Base-by-base conservation (phyloP, 64 coral and sea anemone species). In the Porites australiensis region DNA sequence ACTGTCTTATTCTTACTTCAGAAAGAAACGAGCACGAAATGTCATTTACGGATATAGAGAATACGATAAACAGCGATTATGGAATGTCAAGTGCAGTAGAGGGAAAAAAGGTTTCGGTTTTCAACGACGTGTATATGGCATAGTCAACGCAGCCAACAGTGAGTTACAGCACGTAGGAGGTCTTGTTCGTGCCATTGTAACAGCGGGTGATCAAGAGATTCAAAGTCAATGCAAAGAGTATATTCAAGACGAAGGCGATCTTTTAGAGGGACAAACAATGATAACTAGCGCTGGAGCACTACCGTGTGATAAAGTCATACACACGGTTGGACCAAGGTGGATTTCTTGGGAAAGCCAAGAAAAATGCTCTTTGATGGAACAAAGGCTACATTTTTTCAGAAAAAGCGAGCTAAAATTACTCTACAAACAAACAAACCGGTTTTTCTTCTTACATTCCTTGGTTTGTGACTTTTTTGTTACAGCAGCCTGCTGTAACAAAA, bases 91-190 rank as follows among this genome's bases (percentile, higher is more conserved):
- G 53, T 15, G 61, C 75, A 2, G 58, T 77, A 4, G 87, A 87
- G 27, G 48, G 75, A 10, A 91, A 95, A 27, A 91, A 46, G 50
- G 70, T 95, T n/a, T 91, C 62, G 2, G 55, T 86, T 14, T 79
- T 64, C 37, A 91, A 48, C 84, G 92, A 53, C 44, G 16, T n/a
- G 94, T 95, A 2, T 83, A 95, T 75, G 89, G 72, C 22, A 88
- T 95, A 70, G 94, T 95, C 6, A 95, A 95, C 75, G 84, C 89
- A n/a, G 89, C 94, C 15, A 95, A 92, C 12, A 4, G 13, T 12
- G 71, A 74, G 2, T 67, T 95, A 10, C 53, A 77, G 13, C 94
- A 95, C 46, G 16, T 77, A 27, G 89, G 67, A 58, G 94, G 89
- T 9, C 54, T 95, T 4, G 94, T 84, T 4, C 19, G 16, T 8